Evolutionary conservation across 2,113 vertebrate genomes (phyloP).

Genomic region (Plotosus lineatus): DNA sequence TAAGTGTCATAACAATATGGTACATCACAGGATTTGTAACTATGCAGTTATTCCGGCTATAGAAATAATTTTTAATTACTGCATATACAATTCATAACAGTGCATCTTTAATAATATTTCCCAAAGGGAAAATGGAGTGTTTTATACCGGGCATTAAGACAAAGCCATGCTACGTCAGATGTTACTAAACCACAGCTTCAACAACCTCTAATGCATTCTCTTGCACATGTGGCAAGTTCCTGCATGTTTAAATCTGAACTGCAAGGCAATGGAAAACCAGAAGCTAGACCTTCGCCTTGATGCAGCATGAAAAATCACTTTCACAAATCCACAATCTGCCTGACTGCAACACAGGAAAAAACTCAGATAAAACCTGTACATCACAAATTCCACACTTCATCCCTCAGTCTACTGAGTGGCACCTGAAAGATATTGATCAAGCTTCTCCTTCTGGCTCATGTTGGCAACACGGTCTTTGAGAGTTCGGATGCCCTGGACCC

Average conservation of each 20-base stretch:
- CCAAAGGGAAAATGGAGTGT: background rate
- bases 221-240: background rate
- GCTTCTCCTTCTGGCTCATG: conserved; percentile 91
- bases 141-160: background rate
- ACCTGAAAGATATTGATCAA: conserved; percentile 92
- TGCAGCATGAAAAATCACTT: too few relatives aligned
- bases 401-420: background rate
- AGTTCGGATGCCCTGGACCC: conserved; percentile 86
- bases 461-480: conserved; percentile 77
- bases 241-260: background rate
- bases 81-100: background rate
- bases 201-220: background rate
- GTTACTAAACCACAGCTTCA: background rate
- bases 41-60: background rate
- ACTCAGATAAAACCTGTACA: background rate
- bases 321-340: background rate
- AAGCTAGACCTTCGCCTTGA: background rate
- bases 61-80: background rate
- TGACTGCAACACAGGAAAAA: background rate
- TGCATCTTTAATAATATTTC: background rate
- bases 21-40: background rate
- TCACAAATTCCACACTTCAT: background rate
- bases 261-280: background rate
- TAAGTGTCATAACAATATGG: background rate
- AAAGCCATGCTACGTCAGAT: background rate